These are phyloP conservation scores for Aphrocallistes beatrix DNA, from an alignment of 37 sponge, comb jelly and placozoan species.

Conservation along the genomic window DNA sequence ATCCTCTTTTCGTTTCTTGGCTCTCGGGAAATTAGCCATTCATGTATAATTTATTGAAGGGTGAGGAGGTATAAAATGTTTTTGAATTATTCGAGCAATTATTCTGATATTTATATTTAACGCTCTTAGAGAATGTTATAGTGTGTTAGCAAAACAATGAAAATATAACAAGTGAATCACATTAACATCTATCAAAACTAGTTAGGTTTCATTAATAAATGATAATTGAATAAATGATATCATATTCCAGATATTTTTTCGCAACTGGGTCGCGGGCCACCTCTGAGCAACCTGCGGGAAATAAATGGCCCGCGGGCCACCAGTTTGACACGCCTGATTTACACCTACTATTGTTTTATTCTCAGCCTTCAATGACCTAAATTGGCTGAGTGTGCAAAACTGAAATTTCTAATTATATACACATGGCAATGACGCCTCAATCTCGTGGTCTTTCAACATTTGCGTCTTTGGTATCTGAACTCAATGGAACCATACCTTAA, in stretches of 20 bases:
- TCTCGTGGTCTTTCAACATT: too few relatives aligned
- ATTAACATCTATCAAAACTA: background rate
- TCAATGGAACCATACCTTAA: too few relatives aligned
- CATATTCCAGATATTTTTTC: background rate
- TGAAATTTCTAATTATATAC: too few relatives aligned
- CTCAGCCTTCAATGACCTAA: too few relatives aligned
- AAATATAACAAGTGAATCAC: background rate
- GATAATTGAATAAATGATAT: background rate
- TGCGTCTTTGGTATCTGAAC: too few relatives aligned
- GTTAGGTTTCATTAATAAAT: background rate
- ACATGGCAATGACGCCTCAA: too few relatives aligned
- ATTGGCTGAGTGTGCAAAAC: too few relatives aligned
- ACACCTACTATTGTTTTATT: too few relatives aligned
- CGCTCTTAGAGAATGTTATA: background rate
- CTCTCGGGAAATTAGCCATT: background rate
- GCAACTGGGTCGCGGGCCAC: background rate
- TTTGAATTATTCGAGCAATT: background rate
- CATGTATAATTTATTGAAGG: background rate
- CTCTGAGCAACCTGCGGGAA: background rate
- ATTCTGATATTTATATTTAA: background rate
- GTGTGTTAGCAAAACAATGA: background rate
- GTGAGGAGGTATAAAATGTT: background rate
- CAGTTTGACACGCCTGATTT: background rate
- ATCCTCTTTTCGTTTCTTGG: background rate
- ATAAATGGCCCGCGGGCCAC: background rate